Evolutionary conservation across 2,888 invertebrate genomes (phyloP).

Genomic region (Gryllus longicercus): DNA sequence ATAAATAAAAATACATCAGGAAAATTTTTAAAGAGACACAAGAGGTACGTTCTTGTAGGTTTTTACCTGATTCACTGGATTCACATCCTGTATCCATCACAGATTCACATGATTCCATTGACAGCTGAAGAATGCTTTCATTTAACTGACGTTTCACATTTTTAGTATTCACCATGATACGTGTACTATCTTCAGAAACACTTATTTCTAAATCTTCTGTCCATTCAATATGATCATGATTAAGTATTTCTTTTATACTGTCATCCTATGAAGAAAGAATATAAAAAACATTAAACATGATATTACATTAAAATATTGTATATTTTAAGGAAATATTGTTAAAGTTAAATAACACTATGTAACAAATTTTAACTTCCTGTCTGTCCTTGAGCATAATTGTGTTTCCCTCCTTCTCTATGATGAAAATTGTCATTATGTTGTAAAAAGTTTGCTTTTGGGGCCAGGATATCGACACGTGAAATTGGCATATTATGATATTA

Average conservation of each 20-base stretch:
- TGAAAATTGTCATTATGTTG: too few species aligned
- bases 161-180: conserved; percentile 46
- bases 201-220: too few species aligned
- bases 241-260: conserved; percentile 41
- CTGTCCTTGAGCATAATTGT: too few species aligned
- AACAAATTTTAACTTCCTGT: too few species aligned
- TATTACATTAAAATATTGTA: too few species aligned
- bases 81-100: background rate
- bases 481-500: too few species aligned
- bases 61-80: conserved; percentile 18
- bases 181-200: conserved; percentile 34
- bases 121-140: conserved; percentile 46
- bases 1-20: background rate
- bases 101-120: conserved; percentile 43
- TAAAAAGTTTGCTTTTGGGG: too few species aligned
- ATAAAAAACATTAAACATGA: background rate
- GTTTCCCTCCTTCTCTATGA: too few species aligned
- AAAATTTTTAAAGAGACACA: background rate
- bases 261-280: conserved; percentile 25
- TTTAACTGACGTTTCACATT: conserved; percentile 45
- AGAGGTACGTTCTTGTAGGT: background rate
- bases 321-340: too few species aligned
- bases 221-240: conserved; percentile 27
- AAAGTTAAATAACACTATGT: too few species aligned
- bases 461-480: too few species aligned